A percentile compares a stretch with the other conserved stretches of the same genome.
Conservation (phyloP, 2,888 invertebrate genomes). For the Luperina nickerlii region DNA sequence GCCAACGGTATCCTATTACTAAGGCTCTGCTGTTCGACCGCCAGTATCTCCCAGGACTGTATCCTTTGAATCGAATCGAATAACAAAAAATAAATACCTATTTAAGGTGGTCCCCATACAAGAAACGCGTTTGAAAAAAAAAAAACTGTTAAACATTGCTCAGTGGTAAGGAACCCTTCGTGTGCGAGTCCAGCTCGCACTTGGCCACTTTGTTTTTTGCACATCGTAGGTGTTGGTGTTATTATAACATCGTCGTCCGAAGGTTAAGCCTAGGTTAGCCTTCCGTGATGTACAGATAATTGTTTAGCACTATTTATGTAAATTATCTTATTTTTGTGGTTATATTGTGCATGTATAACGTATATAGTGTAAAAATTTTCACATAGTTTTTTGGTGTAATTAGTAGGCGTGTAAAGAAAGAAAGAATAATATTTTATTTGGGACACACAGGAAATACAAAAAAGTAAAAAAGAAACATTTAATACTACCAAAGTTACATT, state of each 20-base stretch:
- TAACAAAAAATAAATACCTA: neutral
- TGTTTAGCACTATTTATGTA: slow-evolving; percentile 44
- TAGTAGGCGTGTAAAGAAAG: too few species aligned
- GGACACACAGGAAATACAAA: too few species aligned
- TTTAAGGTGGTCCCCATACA: neutral
- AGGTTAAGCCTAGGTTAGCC: slow-evolving; percentile 52
- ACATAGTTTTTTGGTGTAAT: slow-evolving; percentile 11
- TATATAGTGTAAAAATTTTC: neutral
- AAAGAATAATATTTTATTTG: too few species aligned
- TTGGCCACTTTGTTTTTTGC: slow-evolving; percentile 46
- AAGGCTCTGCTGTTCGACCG: neutral
- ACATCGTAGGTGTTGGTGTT: slow-evolving; percentile 47
- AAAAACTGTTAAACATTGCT: neutral
- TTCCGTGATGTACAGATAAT: slow-evolving; percentile 43
- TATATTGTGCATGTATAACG: neutral
- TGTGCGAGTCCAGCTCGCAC: neutral
- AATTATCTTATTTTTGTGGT: slow-evolving; percentile 24
- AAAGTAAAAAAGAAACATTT: too few species aligned
- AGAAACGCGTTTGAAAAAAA: neutral
- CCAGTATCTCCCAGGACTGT: neutral
- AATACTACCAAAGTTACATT: too few species aligned
- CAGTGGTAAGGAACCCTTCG: neutral
- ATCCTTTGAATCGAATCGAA: too few species aligned
- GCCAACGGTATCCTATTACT: neutral
- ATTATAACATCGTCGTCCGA: slow-evolving; percentile 52